Evolutionary conservation across 2,888 invertebrate species (phyloP).

Genomic region (Nemoura dubitans): DNA sequence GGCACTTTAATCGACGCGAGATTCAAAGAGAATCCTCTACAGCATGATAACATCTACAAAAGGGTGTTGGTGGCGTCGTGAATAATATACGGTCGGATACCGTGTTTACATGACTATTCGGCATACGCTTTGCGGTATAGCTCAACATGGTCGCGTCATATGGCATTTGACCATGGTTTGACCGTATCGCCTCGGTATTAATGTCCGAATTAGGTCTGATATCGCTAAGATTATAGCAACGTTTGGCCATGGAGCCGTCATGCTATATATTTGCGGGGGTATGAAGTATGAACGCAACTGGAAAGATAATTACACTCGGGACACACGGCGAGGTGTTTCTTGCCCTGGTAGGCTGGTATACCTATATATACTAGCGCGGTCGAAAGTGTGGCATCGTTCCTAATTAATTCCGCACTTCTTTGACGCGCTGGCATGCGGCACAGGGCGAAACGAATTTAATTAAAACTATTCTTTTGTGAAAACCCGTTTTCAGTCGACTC

Average conservation of each 20-base stretch:
- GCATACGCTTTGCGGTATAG: not conserved
- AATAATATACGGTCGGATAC: constrained; percentile 13
- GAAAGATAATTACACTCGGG: not conserved
- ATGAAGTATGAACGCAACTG: not conserved
- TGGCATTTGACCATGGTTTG: not conserved
- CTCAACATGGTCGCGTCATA: not conserved
- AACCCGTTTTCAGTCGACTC: not conserved
- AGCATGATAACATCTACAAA: constrained; percentile 24
- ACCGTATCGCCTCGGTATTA: not conserved
- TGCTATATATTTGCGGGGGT: too few species aligned
- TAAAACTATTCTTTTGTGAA: not conserved
- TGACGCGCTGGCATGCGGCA: too few species aligned
- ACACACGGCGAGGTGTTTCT: too few species aligned
- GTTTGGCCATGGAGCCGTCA: not conserved
- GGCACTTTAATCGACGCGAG: not conserved
- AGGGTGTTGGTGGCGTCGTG: constrained; percentile 16
- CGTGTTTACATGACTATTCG: not conserved
- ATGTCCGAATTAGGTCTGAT: constrained; percentile 7
- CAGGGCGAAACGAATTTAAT: not conserved
- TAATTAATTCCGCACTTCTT: too few species aligned
- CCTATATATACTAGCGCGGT: too few species aligned
- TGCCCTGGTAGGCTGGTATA: too few species aligned
- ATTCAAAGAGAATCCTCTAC: constrained; percentile 21
- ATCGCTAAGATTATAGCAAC: not conserved
- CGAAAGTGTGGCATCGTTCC: too few species aligned